phyloP scores from a whole-genome alignment of 2,113 vertebrate genomes.

The Cichladusa arquata region DNA sequence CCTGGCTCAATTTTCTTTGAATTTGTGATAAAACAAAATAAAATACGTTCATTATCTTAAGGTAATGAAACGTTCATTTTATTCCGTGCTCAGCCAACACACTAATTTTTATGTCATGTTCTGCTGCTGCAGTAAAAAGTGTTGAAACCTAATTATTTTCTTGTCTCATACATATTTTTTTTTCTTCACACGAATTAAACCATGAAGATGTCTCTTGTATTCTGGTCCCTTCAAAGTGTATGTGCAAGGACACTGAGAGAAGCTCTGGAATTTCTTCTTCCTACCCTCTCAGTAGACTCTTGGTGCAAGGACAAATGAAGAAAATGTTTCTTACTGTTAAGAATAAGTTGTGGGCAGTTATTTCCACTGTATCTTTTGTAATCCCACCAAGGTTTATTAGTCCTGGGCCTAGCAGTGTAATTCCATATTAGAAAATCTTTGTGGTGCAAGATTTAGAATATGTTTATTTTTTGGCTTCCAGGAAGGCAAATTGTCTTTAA shows the following conservation, averaged over 20 bases:
- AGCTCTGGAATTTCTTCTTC: not conserved
- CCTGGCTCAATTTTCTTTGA: not conserved
- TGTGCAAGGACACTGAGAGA: not conserved
- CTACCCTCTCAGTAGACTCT: not conserved
- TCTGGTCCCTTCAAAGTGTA: not conserved
- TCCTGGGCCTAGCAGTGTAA: not conserved
- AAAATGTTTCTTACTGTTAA: not conserved
- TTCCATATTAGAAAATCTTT: not conserved
- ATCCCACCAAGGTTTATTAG: not conserved
- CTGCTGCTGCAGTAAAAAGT: not conserved
- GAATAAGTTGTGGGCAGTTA: not conserved
- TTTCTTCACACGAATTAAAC: not conserved
- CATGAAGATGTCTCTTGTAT: not conserved
- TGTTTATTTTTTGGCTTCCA: not conserved
- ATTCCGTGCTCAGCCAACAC: not conserved
- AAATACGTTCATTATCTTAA: not conserved
- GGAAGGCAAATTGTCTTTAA: not conserved
- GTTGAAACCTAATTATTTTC: not conserved
- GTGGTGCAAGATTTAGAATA: not conserved
- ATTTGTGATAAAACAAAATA: not conserved
- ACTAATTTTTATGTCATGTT: not conserved
- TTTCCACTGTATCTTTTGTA: not conserved
- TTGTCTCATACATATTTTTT: not conserved
- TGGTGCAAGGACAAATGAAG: not conserved
- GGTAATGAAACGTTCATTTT: not conserved